Base-by-base conservation (phyloP, 2,797 vertebrate species). In the Oreochromis grahami region DNA sequence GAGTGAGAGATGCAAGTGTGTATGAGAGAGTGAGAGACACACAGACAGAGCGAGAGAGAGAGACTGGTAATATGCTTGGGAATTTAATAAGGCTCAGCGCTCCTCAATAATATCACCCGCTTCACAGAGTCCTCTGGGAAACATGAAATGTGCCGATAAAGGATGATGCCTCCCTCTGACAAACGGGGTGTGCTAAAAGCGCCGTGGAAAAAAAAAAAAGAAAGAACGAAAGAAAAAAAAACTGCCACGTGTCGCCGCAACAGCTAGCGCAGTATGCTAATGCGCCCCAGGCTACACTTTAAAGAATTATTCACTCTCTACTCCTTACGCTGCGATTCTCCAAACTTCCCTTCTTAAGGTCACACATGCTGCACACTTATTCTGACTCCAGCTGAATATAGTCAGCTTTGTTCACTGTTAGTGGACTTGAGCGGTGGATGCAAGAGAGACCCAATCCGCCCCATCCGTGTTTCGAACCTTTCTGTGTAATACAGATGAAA, bases 41-140 rank as follows among this genome's bases (percentile, higher is more conserved):
- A 76, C 55, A 81, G 63, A 84, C 83, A 81, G 38, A 80, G 84
- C 41, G 78, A 87, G 83, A 84, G 93, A 90, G 94, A 84, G 85
- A 88, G 91, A 92, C 86, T 94, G 87, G 94, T 96, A 96, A 96
- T 95, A 96, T 95, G 93, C 92, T 93, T 94, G 94, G 94, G 93
- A 96, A 96, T 96, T 96, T 96, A 97, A 97, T 96, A 96, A 96
- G 96, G 93, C 94, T 96, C 94, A 92, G 92, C 87, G 91, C 92
- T 94, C 92, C 94, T 95, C 94, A 95, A 94, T 96, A 96, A 96
- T 96, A 95, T 95, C 92, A 93, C 83, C 94, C 89, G 87, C 95
- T 94, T 94, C 93, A 92, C 94, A 91, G 86, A 91, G 93, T 95
- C 95, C 95, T 93, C 92, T 92, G 94, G 94, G 96, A 94, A 90